Evolutionary conservation across 2,888 invertebrate genomes (phyloP), one percentile per base, ranked within the genome.

Genomic region (Mythimna loreyi): DNA sequence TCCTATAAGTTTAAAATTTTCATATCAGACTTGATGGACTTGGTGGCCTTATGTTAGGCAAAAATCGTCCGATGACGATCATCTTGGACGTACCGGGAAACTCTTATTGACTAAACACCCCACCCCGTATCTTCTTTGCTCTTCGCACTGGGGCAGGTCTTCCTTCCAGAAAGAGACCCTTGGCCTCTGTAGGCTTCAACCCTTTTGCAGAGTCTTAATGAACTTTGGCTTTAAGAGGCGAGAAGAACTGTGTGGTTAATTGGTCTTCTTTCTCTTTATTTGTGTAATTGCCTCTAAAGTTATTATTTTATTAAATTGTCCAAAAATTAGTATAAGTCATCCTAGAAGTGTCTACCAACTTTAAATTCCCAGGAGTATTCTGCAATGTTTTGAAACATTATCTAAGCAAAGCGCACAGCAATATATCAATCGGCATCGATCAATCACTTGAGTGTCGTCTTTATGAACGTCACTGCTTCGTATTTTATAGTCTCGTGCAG

Each of bases 361-460:
- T 50, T 50, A 50, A 50, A 50, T 50, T 50, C 8, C 5, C 25
- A 36, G 19, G 25, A 30, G 11, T 21, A 62, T 60, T 66, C 21
- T 21, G 52, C 49, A 62, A 16, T 58, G 30, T 63, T 50, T 50
- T 19, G 50, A 40, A 40, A 9, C 33, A 21, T 55, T 72, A 78
- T 72, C 47, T 60, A 47, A 52, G 45, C 36, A 68, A 30, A 19
- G 16, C 16, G 50, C 45, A 30, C 19, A 16, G 63, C 13, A 50
- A 59, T 72, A 62, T 65, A 64, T 77, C 80, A 82, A 70, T 80
- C 57, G 16, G 55, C 47, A 49, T 53, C 75, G 25, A 75, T 80
- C 71, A 63, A 57, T 74, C 67, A 78, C 80, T 56, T 47, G 28
- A 74, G 70, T 56, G 52, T 67, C 75, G 62, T 67, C 64, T 67